Conservation (phyloP, 2,797 vertebrate species). For the Antrozous pallidus region DNA sequence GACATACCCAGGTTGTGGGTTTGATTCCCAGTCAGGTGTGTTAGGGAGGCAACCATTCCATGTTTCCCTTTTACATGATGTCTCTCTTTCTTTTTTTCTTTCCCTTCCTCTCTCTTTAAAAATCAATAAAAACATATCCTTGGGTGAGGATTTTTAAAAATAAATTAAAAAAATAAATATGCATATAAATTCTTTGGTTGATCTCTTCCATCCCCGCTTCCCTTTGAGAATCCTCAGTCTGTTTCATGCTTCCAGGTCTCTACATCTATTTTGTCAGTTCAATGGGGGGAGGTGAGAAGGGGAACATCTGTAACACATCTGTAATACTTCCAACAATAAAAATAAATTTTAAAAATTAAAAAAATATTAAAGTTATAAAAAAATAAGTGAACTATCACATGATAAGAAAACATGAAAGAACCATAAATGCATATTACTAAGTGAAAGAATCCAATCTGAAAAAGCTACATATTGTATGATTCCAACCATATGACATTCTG, state of each 20-base stretch:
- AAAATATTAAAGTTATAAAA: not conserved
- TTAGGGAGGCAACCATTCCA: not conserved
- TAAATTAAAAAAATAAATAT: not conserved
- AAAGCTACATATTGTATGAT: not conserved
- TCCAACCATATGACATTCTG: not conserved
- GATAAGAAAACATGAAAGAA: not conserved
- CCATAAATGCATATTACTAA: not conserved
- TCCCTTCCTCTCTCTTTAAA: not conserved
- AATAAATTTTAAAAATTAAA: no score
- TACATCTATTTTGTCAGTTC: not conserved
- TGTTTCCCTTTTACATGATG: not conserved
- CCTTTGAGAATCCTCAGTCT: not conserved
- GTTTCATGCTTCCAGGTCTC: not conserved
- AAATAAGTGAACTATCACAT: not conserved
- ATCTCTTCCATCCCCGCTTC: not conserved
- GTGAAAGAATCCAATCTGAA: not conserved
- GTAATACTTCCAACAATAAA: no score
- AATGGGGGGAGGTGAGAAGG: no score
- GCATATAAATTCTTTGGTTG: not conserved
- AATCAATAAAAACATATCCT: not conserved
- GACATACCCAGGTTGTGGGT: not conserved
- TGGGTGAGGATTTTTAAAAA: not conserved
- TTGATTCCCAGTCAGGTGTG: not conserved
- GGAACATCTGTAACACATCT: no score
- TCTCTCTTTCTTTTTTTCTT: not conserved